Evolutionary conservation across 2,888 invertebrate species (phyloP).

Genomic region (Harmothoe impar): DNA sequence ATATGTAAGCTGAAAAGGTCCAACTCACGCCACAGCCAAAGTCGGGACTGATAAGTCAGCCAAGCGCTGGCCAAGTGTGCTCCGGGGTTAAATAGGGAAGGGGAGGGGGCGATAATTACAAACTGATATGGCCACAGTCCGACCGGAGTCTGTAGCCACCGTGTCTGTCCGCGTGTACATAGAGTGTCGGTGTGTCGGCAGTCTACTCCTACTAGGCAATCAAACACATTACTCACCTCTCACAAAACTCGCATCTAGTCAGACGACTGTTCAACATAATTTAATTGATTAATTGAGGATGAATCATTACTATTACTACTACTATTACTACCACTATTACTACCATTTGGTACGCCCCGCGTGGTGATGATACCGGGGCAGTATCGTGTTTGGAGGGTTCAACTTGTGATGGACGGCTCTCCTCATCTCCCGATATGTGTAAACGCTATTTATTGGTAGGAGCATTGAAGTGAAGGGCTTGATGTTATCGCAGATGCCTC

Average conservation of each 20-base stretch:
- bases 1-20: slow-evolving; percentile 5
- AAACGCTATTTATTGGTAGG: slow-evolving; percentile 53
- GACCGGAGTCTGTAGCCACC: neutral
- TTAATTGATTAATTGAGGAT: slow-evolving; percentile 33
- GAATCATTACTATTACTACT: neutral
- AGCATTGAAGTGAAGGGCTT: slow-evolving; percentile 45
- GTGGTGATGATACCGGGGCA: slow-evolving; percentile 31
- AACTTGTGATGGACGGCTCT: slow-evolving; percentile 15
- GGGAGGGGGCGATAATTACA: neutral
- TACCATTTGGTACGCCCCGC: neutral
- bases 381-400: slow-evolving; percentile 17
- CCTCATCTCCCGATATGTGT: neutral
- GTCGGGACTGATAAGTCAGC: slow-evolving; percentile 18
- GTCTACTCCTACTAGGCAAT: slow-evolving; percentile 42
- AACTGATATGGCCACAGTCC: neutral
- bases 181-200: slow-evolving; percentile 39
- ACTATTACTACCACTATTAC: slow-evolving; percentile 11
- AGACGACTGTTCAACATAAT: slow-evolving; percentile 52
- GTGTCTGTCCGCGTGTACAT: slow-evolving; percentile 29
- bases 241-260: slow-evolving; percentile 58
- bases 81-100: neutral
- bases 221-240: slow-evolving; percentile 56
- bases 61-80: neutral
- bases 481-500: neutral
- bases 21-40: slow-evolving; percentile 52